Conservation (phyloP, 2,797 vertebrate genomes). For the Aselliscus stoliczkanus region DNA sequence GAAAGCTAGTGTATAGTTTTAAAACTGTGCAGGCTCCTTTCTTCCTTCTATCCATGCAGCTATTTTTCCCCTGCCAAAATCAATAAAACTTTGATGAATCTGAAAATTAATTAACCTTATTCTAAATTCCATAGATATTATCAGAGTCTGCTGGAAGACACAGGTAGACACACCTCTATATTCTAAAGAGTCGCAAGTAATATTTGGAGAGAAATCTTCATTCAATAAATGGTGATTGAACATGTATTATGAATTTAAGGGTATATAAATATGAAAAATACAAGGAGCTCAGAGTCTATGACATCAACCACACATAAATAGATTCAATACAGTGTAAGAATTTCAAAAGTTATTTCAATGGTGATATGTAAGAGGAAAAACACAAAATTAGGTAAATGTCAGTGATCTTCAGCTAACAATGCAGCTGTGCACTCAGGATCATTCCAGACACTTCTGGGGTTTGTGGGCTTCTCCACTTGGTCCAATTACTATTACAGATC, state of each 20-base stretch:
- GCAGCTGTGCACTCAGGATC: neutral
- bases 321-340: neutral
- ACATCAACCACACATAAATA: neutral
- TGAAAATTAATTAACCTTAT: neutral
- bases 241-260: neutral
- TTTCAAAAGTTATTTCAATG: neutral
- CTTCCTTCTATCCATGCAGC: neutral
- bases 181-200: neutral
- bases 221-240: neutral
- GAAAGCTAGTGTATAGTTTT: neutral
- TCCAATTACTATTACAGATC: neutral
- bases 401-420: neutral
- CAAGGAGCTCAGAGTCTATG: neutral
- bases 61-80: neutral
- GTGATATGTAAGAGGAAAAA: neutral
- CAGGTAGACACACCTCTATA: neutral
- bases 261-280: neutral
- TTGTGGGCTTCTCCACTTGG: neutral
- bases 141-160: neutral
- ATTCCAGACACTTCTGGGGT: neutral
- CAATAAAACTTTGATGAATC: neutral
- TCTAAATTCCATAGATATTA: neutral
- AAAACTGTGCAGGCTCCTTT: neutral
- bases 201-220: neutral
- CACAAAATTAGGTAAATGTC: neutral